Conservation (phyloP, 2,888 invertebrate genomes). For the Melanophora roralis region DNA sequence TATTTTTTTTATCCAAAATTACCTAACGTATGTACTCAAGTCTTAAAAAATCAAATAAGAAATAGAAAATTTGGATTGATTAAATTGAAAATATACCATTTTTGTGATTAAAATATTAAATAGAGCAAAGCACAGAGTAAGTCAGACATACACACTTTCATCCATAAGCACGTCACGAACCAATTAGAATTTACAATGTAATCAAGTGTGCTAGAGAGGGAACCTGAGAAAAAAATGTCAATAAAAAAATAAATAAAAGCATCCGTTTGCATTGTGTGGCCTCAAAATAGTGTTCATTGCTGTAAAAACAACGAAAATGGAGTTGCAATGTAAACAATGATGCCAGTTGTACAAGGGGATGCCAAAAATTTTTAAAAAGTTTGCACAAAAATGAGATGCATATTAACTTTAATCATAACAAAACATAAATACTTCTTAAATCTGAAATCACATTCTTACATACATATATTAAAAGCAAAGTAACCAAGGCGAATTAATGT, state of each 20-base stretch:
- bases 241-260: conserved; percentile 56
- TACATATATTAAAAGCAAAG: too few species aligned
- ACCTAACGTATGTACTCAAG: background rate
- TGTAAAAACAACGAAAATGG: background rate
- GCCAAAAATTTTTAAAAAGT: too few species aligned
- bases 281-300: conserved; percentile 55
- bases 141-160: conserved; percentile 42
- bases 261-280: conserved; percentile 48
- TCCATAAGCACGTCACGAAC: background rate
- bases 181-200: conserved; percentile 14
- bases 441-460: too few species aligned
- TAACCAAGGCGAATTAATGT: too few species aligned
- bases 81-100: conserved; percentile 30
- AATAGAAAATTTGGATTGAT: conserved; percentile 12
- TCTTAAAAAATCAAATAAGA: background rate
- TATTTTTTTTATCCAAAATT: background rate
- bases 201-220: conserved; percentile 33
- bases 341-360: background rate
- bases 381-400: too few species aligned
- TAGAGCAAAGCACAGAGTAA: conserved; percentile 4
- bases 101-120: conserved; percentile 17
- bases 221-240: conserved; percentile 39
- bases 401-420: too few species aligned
- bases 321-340: background rate
- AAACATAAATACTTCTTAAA: too few species aligned